A percentile compares a stretch with the other conserved stretches of the same genome.
Conservation (phyloP, 2,888 invertebrate genomes). For the Dolichomitus sp. region DNA sequence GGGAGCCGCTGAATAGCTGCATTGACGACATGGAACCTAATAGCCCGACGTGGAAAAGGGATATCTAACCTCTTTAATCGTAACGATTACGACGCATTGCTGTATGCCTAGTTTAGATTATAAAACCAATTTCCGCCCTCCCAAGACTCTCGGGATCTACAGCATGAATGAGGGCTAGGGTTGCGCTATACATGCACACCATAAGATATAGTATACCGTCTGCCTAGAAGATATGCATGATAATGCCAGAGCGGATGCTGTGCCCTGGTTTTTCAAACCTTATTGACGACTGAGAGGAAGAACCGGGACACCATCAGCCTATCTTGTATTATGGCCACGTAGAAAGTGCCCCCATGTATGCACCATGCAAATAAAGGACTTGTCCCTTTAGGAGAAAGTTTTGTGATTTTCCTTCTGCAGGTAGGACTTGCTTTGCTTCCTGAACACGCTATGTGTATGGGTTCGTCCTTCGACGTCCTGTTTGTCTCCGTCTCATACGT, state of each 20-base stretch:
- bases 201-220: slow-evolving; percentile 16
- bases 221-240: slow-evolving; percentile 71
- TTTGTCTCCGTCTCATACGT: not conserved
- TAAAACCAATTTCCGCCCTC: slow-evolving; percentile 83
- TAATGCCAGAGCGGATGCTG: slow-evolving; percentile 79
- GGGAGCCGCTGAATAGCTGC: slow-evolving; percentile 65
- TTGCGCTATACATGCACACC: slow-evolving; percentile 27
- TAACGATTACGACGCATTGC: slow-evolving; percentile 68
- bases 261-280: slow-evolving; percentile 70
- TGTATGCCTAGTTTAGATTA: slow-evolving; percentile 74
- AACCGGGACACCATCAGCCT: slow-evolving; percentile 1
- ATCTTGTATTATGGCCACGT: slow-evolving; percentile 19
- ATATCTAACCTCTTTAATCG: slow-evolving; percentile 53
- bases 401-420: slow-evolving; percentile 45
- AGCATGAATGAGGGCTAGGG: slow-evolving; percentile 33
- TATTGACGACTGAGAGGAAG: slow-evolving; percentile 18
- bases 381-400: slow-evolving; percentile 61
- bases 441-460: not conserved
- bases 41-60: slow-evolving; percentile 36
- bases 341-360: slow-evolving; percentile 50
- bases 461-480: slow-evolving; percentile 20
- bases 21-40: slow-evolving; percentile 58
- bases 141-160: slow-evolving; percentile 66
- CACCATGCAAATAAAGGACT: slow-evolving; percentile 72
- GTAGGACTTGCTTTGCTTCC: slow-evolving; percentile 51